phyloP scores from a whole-genome alignment of 53 echinoderm and acorn worm genomes.

The Pentamera pediparva region DNA sequence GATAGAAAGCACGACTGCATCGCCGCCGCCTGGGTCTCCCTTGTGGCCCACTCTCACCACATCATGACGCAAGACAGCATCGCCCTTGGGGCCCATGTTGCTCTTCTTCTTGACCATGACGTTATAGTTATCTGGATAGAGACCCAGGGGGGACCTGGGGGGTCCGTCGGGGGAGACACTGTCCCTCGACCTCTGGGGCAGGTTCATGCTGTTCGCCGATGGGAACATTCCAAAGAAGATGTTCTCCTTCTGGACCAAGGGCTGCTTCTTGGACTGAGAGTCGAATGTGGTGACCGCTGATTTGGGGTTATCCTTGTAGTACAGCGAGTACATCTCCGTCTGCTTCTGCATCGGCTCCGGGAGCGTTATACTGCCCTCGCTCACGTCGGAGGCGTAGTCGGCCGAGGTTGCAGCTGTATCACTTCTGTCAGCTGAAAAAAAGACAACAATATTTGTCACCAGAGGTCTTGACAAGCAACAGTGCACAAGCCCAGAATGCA shows the following conservation, averaged over 20 bases:
- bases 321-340: conserved; percentile 76
- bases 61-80: conserved; percentile 34
- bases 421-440: no score
- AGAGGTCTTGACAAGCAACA: no score
- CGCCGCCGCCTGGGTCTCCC: no score
- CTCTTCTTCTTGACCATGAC: conserved; percentile 62
- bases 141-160: conserved; percentile 44
- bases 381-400: conserved; percentile 69
- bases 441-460: no score
- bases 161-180: conserved; percentile 15
- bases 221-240: conserved; percentile 63
- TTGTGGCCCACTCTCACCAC: conserved; percentile 7
- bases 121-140: conserved; percentile 83
- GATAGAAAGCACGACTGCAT: neutral
- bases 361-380: conserved; percentile 64
- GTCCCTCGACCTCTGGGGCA: neutral
- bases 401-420: conserved; percentile 61
- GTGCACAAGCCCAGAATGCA: no score
- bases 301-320: conserved; percentile 36
- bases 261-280: conserved; percentile 3
- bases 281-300: conserved; percentile 15
- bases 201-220: conserved; percentile 24
- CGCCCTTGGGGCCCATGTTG: conserved; percentile 3
- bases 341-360: conserved; percentile 62
- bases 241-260: conserved; percentile 10